Evolutionary conservation across 2,888 invertebrate species (phyloP), one percentile per base, ranked within the genome.

Genomic region (Drosophila peninsularis): DNA sequence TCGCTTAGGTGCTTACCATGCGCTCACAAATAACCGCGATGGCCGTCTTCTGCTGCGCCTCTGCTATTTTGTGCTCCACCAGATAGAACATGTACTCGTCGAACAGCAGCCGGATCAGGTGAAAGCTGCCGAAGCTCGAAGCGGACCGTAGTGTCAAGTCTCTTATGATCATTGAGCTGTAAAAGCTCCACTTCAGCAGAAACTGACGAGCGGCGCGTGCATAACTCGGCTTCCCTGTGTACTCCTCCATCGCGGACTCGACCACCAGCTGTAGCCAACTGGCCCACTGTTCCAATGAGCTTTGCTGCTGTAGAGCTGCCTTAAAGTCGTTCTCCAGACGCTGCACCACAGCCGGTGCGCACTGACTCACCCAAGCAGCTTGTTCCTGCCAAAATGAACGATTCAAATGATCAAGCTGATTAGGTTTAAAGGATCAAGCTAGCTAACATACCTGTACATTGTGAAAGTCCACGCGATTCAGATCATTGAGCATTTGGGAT

Each of bases 51-150:
- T 96, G 96, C 60, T 96, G 96, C 56, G 97, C 97, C 90, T 96
- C 95, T 44, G 99, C 98, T 36, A 99, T 98, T 93, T 97, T 96
- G 90, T 98, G 98, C 93, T 99, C 99, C 86, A 99, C 97, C 88
- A 99, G 94, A 93, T 98, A 99, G 93, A 98, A 98, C 96, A 99
- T 99, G 93, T 99, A 99, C 93, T 99, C 99, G 93, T 99, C 99
- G 93, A 98, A 99, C 65, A 99, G 94, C 90, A 99, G 94, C 49
- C 99, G 96, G 90, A 99, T 97, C 82, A 99, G 94, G 93, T 99
- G 99, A 94, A 99, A 99, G 77, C 98, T 98, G 57, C 99, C 99
- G 93, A 99, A 99, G 93, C 98, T 98, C 24, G 98, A 97, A 41
- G 99, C 99, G 69, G 98, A 98, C 82, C 98, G 94, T 75, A 99